Evolutionary conservation across 1,140 invertebrate genomes (phyloP).

Genomic region (Neodiprion fabricii): DNA sequence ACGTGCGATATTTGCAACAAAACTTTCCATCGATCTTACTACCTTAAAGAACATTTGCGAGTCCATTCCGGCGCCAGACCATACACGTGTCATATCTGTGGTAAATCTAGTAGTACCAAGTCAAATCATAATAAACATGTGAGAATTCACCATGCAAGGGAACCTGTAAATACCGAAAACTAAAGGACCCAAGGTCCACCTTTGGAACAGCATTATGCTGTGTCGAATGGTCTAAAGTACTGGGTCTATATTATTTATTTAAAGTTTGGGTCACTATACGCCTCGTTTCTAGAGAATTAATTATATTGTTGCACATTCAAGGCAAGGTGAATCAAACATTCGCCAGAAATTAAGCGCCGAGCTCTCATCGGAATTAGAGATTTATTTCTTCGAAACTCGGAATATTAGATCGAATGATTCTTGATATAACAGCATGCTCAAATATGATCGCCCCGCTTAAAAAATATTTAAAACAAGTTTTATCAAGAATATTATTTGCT

Average conservation of each 20-base stretch:
- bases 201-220: background rate
- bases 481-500: background rate
- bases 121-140: slow-evolving; percentile 90
- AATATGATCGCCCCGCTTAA: too few species aligned
- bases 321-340: slow-evolving; percentile 5
- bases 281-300: slow-evolving; percentile 13
- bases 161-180: slow-evolving; percentile 83
- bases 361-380: too few species aligned
- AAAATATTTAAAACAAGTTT: background rate
- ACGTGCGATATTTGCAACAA: slow-evolving; percentile 88
- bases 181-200: slow-evolving; percentile 53
- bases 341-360: too few species aligned
- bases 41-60: slow-evolving; percentile 84
- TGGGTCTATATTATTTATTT: slow-evolving; percentile 14
- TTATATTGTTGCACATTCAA: slow-evolving; percentile 15
- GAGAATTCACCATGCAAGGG: slow-evolving; percentile 85
- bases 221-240: slow-evolving; percentile 4
- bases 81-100: slow-evolving; percentile 85
- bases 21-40: slow-evolving; percentile 85
- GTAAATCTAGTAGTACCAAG: slow-evolving; percentile 85
- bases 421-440: too few species aligned
- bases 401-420: too few species aligned
- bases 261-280: slow-evolving; percentile 9
- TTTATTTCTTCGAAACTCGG: too few species aligned
- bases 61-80: slow-evolving; percentile 85